These are phyloP conservation scores for Heliornis fulica DNA, from an alignment of 2,113 vertebrate species.

Conservation along the genomic window DNA sequence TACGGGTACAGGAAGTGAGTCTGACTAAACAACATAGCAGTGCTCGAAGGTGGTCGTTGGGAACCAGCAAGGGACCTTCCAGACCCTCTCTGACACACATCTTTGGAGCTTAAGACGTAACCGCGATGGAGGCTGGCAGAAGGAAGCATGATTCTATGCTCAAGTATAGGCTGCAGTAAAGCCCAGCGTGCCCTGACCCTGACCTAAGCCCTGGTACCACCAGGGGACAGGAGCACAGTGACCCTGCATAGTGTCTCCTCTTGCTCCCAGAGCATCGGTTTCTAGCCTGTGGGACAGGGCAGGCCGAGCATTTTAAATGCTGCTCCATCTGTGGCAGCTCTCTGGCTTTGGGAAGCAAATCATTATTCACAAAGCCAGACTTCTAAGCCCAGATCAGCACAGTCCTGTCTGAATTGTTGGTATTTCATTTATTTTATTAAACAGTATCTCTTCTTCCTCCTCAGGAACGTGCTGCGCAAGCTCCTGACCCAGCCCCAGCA, in stretches of 20 bases:
- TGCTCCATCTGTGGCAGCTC: background rate
- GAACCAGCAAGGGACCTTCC: background rate
- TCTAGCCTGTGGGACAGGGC: background rate
- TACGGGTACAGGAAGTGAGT: background rate
- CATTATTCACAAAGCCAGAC: accelerated
- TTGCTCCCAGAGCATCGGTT: background rate
- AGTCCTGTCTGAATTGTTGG: background rate
- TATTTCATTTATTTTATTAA: background rate
- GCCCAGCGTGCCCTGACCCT: background rate
- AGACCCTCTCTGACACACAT: background rate
- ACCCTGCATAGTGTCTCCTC: accelerated
- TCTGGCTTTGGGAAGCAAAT: background rate
- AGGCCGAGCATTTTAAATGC: background rate
- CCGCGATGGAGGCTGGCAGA: background rate
- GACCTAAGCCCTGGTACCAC: background rate
- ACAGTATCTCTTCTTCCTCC: background rate
- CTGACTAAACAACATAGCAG: background rate
- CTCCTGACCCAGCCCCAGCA: conserved; percentile 94
- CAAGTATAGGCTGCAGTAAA: background rate
- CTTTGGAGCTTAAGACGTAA: background rate
- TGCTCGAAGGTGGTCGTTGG: background rate
- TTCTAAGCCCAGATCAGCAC: background rate
- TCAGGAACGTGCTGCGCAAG: conserved; percentile 94
- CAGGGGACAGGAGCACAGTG: background rate
- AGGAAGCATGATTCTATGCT: background rate